Percentiles rank a stretch among this genome's conserved stretches.
Conservation (phyloP, 1,140 invertebrate species). For the Ceratina australensis region DNA sequence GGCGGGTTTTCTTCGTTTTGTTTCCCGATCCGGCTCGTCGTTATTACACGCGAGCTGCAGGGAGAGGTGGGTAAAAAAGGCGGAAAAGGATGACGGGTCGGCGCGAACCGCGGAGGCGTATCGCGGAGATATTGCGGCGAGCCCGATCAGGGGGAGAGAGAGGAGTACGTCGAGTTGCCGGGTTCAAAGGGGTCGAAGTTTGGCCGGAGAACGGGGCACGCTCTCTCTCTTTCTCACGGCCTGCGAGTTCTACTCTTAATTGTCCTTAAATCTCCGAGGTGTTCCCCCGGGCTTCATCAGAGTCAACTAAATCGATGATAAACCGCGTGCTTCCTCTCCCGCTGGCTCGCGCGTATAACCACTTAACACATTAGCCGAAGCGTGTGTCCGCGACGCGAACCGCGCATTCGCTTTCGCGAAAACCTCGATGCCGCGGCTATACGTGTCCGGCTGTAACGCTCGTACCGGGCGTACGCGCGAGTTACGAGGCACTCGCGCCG, state of each 20-base stretch:
- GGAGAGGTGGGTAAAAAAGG: too few species aligned
- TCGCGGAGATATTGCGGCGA: background rate
- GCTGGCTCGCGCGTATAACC: constrained; percentile 21
- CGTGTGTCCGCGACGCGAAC: constrained; percentile 21
- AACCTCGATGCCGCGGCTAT: constrained; percentile 30
- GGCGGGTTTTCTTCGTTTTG: background rate
- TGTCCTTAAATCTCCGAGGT: constrained; percentile 17
- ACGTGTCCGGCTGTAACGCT: constrained; percentile 51
- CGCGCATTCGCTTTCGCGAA: constrained; percentile 47
- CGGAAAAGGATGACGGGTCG: background rate
- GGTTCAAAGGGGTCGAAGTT: constrained; percentile 7
- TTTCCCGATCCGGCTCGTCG: background rate
- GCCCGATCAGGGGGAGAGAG: background rate
- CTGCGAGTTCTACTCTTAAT: background rate
- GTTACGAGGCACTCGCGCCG: constrained; percentile 66
- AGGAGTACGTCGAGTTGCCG: background rate
- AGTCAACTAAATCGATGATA: constrained; percentile 24
- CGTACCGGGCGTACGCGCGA: constrained; percentile 42
- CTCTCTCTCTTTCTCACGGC: background rate
- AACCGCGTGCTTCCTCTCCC: constrained; percentile 1
- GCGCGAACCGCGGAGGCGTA: background rate
- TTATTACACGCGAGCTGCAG: constrained; percentile 41
- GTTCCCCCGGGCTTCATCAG: constrained; percentile 15
- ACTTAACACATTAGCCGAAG: constrained; percentile 55
- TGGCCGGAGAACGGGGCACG: background rate